Percentiles rank a stretch among this genome's conserved stretches.
Evolutionary conservation across 1,140 invertebrate genomes (phyloP).

Genomic region (Sipha flava): DNA sequence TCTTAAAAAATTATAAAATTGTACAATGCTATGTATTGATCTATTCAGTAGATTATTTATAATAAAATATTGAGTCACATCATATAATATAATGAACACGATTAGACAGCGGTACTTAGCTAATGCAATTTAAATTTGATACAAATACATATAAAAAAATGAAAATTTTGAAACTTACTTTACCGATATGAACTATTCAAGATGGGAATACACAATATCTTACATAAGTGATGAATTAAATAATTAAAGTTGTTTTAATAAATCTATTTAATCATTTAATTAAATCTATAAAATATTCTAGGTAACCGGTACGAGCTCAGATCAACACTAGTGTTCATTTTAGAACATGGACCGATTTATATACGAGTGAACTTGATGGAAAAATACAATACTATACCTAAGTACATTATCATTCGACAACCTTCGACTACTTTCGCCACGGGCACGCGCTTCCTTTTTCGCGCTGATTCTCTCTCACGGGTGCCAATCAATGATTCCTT

Average conservation of each 20-base stretch:
- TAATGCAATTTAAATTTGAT: too few species aligned
- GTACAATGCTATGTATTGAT: too few species aligned
- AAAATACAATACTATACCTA: constrained; percentile 23
- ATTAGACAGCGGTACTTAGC: too few species aligned
- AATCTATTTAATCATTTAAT: too few species aligned
- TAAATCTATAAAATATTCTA: background rate
- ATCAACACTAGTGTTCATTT: background rate
- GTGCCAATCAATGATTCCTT: constrained; percentile 10
- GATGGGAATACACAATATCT: background rate
- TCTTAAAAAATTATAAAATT: too few species aligned
- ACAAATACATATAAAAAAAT: too few species aligned
- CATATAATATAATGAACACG: too few species aligned
- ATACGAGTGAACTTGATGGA: background rate
- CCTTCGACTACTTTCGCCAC: constrained; percentile 30
- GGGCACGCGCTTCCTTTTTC: constrained; percentile 21
- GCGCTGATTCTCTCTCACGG: constrained; percentile 21
- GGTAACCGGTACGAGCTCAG: background rate
- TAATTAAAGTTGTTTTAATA: too few species aligned
- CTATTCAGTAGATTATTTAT: too few species aligned
- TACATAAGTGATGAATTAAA: too few species aligned
- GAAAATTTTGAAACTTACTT: background rate
- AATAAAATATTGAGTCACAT: too few species aligned
- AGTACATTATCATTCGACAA: constrained; percentile 26
- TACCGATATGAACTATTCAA: background rate
- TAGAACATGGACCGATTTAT: background rate